Conservation (phyloP, 2,888 invertebrate genomes). For the Melieria picta region DNA sequence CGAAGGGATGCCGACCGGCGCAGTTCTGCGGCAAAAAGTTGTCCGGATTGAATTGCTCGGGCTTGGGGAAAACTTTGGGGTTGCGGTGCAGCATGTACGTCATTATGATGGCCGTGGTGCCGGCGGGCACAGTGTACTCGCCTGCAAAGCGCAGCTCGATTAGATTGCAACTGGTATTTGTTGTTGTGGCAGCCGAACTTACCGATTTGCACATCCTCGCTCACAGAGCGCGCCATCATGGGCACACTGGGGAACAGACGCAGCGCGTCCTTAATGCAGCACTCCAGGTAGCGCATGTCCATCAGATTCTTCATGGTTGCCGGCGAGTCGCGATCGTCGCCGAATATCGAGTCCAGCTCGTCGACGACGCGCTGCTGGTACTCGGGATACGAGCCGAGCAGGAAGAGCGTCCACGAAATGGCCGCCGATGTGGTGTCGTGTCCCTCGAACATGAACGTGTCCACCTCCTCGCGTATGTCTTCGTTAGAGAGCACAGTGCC, state of each 20-base stretch:
- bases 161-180: background rate
- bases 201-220: slow-evolving; percentile 71
- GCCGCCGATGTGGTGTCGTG: slow-evolving; percentile 67
- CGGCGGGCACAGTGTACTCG: slow-evolving; percentile 64
- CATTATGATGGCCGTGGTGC: slow-evolving; percentile 70
- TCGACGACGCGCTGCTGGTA: slow-evolving; percentile 66
- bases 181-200: slow-evolving; percentile 46
- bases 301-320: slow-evolving; percentile 71
- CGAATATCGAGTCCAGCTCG: slow-evolving; percentile 68
- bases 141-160: slow-evolving; percentile 46
- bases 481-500: slow-evolving; percentile 66
- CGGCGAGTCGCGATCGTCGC: slow-evolving; percentile 64
- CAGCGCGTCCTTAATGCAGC: slow-evolving; percentile 76
- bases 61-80: slow-evolving; percentile 73
- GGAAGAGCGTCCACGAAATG: slow-evolving; percentile 65
- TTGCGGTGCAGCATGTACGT: slow-evolving; percentile 76
- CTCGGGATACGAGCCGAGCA: slow-evolving; percentile 63
- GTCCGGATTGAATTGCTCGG: slow-evolving; percentile 76
- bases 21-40: slow-evolving; percentile 75
- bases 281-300: slow-evolving; percentile 75
- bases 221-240: slow-evolving; percentile 71
- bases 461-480: slow-evolving; percentile 72
- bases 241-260: slow-evolving; percentile 76
- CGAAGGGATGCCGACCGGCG: slow-evolving; percentile 71
- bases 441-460: slow-evolving; percentile 74